A percentile compares a stretch with the other conserved stretches of the same genome.
Conservation (phyloP, 2,797 vertebrate species). For the Macropodus opercularis region DNA sequence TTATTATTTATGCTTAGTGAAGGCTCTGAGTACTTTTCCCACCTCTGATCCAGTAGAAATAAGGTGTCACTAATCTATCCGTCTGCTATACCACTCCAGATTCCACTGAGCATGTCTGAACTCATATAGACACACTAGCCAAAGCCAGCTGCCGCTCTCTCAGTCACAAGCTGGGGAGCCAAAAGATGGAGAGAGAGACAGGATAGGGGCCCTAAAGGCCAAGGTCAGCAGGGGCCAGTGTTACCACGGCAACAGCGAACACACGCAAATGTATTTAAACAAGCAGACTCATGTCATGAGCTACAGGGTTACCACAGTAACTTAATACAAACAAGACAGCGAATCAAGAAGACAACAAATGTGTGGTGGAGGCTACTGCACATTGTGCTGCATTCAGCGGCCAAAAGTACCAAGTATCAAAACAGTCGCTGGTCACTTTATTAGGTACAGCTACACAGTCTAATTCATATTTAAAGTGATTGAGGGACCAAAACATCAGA, state of each 20-base stretch:
- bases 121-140: conserved; percentile 50
- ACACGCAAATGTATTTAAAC: conserved; percentile 36
- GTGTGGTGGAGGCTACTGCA: conserved; percentile 15
- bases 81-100: conserved; percentile 50
- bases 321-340: conserved; percentile 28
- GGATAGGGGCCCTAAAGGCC: conserved; percentile 63
- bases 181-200: conserved; percentile 4
- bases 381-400: neutral
- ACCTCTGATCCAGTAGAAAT: conserved; percentile 16
- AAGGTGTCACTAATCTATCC: conserved; percentile 33
- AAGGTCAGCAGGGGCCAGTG: conserved; percentile 51
- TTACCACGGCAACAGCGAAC: conserved; percentile 50
- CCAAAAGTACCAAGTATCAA: neutral
- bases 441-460: no score
- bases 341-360: conserved; percentile 1
- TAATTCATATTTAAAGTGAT: no score
- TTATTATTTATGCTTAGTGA: neutral
- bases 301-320: conserved; percentile 40
- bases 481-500: no score
- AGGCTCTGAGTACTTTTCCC: neutral
- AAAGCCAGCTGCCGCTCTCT: conserved; percentile 51
- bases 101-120: conserved; percentile 60
- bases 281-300: conserved; percentile 40
- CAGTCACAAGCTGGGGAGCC: conserved; percentile 37
- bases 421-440: no score